phyloP scores from a whole-genome alignment of 2,113 vertebrate species.

The Plecotus auritus region DNA sequence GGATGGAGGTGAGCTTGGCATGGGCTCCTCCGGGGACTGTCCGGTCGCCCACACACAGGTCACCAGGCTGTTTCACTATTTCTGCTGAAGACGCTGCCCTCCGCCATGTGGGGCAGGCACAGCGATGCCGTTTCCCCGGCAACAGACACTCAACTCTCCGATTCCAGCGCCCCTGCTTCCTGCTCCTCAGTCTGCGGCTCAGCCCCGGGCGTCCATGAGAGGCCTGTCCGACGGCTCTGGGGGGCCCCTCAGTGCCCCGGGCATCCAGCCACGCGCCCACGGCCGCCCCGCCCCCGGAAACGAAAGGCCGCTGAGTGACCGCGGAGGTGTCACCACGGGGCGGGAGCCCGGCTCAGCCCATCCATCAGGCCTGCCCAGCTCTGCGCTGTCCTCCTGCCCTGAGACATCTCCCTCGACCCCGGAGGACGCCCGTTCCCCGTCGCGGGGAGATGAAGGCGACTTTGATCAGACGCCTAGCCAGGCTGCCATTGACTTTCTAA shows the following conservation, averaged over 20 bases:
- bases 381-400: slow-evolving; percentile 51
- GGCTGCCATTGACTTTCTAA: slow-evolving; percentile 77
- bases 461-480: slow-evolving; percentile 74
- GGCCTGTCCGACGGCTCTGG: not conserved
- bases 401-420: slow-evolving; percentile 72
- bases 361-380: slow-evolving; percentile 75
- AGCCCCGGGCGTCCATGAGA: not conserved
- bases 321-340: slow-evolving; percentile 66
- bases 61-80: accelerated
- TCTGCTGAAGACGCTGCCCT: accelerated
- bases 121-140: no score
- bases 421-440: slow-evolving; percentile 64
- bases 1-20: accelerated
- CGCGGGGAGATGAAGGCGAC: slow-evolving; percentile 74
- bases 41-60: accelerated
- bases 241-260: not conserved
- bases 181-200: no score
- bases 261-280: slow-evolving; percentile 63
- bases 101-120: accelerated
- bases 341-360: slow-evolving; percentile 69
- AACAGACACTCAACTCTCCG: no score
- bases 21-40: accelerated
- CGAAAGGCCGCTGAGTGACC: slow-evolving; percentile 77
- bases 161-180: no score
- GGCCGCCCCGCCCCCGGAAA: slow-evolving; percentile 59